phyloP scores from a whole-genome alignment of 2,888 invertebrate genomes.

The Drosophila trichaetosa region DNA sequence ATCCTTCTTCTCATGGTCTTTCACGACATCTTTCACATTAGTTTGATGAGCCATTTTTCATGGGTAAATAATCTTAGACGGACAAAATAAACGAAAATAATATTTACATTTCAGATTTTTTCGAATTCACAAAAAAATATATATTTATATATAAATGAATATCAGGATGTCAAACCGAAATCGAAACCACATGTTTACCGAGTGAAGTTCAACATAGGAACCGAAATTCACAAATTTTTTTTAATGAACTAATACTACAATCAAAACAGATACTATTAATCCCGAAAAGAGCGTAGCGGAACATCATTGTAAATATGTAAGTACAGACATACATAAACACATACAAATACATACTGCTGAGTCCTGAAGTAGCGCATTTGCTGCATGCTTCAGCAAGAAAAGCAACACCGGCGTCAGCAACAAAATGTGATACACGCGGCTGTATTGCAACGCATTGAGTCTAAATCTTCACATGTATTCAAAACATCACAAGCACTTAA shows the following conservation, averaged over 20 bases:
- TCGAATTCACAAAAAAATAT: not conserved
- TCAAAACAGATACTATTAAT: not conserved
- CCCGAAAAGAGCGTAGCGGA: not conserved
- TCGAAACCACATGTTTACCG: not conserved
- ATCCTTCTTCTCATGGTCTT: not conserved
- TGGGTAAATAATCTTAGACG: not conserved
- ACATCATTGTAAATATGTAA: not conserved
- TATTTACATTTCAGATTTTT: not conserved
- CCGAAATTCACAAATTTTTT: not conserved
- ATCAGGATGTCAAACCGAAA: not conserved
- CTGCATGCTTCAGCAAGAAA: not conserved
- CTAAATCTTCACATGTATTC: not conserved
- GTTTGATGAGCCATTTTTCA: conserved; percentile 13
- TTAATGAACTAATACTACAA: not conserved
- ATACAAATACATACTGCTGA: not conserved
- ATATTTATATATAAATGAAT: not conserved
- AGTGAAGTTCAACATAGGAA: not conserved
- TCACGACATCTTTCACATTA: not conserved
- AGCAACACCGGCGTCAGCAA: not conserved
- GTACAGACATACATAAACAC: not conserved
- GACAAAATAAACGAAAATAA: not conserved
- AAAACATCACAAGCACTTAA: not conserved
- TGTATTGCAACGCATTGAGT: not conserved
- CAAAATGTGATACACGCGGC: not conserved
- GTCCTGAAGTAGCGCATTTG: not conserved